These are phyloP conservation scores for Sanderia malayensis DNA, from an alignment of 30 jellyfish, hydroid and myxozoan species.

Conservation along the genomic window DNA sequence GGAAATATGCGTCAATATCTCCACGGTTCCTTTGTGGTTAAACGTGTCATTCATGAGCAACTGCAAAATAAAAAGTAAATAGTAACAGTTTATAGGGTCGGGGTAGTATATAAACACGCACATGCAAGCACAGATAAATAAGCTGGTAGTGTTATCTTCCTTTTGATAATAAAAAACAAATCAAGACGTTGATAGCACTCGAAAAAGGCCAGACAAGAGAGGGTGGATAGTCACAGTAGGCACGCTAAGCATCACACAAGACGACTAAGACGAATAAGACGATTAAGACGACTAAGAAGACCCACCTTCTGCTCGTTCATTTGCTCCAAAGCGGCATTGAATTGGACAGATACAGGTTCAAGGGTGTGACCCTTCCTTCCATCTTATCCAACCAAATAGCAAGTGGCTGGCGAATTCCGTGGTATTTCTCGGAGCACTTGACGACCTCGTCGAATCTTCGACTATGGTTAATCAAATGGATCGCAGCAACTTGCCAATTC, in stretches of 20 bases:
- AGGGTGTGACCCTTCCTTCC: constrained; percentile 97
- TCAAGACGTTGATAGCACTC: no score
- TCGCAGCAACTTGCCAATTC: constrained; percentile 96
- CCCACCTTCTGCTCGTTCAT: constrained; percentile 87
- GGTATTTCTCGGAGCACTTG: constrained; percentile 94
- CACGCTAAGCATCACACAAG: no score
- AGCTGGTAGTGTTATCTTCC: no score
- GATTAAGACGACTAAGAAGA: no score
- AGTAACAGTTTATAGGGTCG: no score
- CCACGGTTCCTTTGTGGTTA: constrained; percentile 93
- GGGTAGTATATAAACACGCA: no score
- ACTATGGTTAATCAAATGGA: constrained; percentile 86
- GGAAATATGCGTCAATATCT: constrained; percentile 68
- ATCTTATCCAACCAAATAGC: constrained; percentile 83
- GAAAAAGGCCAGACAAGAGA: no score
- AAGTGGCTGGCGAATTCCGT: constrained; percentile 86
- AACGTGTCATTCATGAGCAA: constrained; percentile 84
- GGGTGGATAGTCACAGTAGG: no score
- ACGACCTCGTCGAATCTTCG: constrained; percentile 94
- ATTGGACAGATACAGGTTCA: constrained; percentile 80
- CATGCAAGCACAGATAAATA: no score
- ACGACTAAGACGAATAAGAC: no score
- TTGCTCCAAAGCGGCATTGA: constrained; percentile 87
- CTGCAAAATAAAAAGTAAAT: constrained; percentile 35
- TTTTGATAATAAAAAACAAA: no score